These are phyloP conservation scores for Palaemon carinicauda DNA, from an alignment of 1,140 invertebrate species.

Conservation along the genomic window DNA sequence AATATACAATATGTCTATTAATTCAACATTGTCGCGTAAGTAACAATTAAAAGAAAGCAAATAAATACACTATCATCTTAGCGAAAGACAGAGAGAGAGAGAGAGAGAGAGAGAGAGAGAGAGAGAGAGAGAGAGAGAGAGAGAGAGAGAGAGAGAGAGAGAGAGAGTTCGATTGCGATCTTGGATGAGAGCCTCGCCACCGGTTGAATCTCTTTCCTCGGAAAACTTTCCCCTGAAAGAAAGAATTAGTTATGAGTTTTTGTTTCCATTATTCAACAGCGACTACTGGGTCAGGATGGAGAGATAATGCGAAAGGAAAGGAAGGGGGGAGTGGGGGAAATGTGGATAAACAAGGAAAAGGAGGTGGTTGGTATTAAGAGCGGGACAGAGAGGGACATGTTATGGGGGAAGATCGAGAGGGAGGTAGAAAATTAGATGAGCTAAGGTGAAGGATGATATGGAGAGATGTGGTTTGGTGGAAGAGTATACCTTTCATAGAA, in stretches of 20 bases:
- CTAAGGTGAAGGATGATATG: too few relatives aligned
- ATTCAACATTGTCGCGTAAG: too few relatives aligned
- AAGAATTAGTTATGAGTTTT: conserved; percentile 12
- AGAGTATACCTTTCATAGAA: too few relatives aligned
- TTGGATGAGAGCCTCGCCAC: neutral
- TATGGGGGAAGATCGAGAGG: neutral
- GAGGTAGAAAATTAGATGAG: too few relatives aligned
- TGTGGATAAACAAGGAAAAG: neutral
- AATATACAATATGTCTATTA: too few relatives aligned
- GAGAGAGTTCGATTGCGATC: neutral
- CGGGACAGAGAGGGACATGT: neutral
- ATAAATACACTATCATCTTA: too few relatives aligned
- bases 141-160: too few relatives aligned
- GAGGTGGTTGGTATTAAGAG: neutral
- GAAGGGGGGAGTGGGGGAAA: neutral
- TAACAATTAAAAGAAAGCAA: too few relatives aligned
- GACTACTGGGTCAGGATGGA: neutral
- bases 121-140: too few relatives aligned
- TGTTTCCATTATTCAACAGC: conserved; percentile 3
- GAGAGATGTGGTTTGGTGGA: too few relatives aligned
- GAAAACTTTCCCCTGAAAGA: neutral
- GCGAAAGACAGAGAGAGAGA: too few relatives aligned
- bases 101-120: too few relatives aligned
- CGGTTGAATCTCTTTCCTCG: neutral
- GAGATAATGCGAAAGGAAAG: neutral